Conservation (phyloP, 2,888 invertebrate genomes). For the Aspidiotus rigidus region DNA sequence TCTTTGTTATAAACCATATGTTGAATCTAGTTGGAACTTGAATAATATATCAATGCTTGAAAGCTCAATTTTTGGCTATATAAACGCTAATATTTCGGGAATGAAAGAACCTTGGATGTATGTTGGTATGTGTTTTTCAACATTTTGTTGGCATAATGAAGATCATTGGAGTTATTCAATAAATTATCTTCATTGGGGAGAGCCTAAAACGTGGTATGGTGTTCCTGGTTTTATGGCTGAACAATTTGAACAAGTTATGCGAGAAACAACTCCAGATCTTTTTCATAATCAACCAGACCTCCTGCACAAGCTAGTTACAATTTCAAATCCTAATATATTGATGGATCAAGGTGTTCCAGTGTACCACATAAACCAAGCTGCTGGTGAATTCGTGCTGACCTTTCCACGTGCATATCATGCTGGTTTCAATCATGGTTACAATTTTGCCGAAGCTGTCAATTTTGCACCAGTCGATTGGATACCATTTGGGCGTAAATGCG, state of each 20-base stretch:
- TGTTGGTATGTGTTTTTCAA: slow-evolving; percentile 99
- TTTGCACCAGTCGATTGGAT: slow-evolving; percentile 99
- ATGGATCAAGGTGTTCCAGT: slow-evolving; percentile 63
- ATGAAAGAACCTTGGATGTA: slow-evolving; percentile 96
- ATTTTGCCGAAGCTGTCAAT: slow-evolving; percentile 99
- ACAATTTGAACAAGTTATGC: slow-evolving; percentile 90
- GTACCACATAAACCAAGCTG: slow-evolving; percentile 82
- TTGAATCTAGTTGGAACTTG: slow-evolving; percentile 91
- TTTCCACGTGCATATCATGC: slow-evolving; percentile 99
- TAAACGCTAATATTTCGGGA: slow-evolving; percentile 95
- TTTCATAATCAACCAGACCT: slow-evolving; percentile 94
- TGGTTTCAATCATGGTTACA: slow-evolving; percentile 98
- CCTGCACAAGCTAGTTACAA: slow-evolving; percentile 94
- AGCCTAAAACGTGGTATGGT: slow-evolving; percentile 97
- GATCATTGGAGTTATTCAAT: slow-evolving; percentile 99
- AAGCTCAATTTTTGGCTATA: slow-evolving; percentile 87
- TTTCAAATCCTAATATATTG: slow-evolving; percentile 94
- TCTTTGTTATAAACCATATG: slow-evolving; percentile 50
- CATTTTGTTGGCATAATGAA: slow-evolving; percentile 99
- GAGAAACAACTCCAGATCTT: slow-evolving; percentile 89
- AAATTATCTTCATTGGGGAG: slow-evolving; percentile 99
- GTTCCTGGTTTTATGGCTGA: slow-evolving; percentile 89
- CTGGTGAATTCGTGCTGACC: slow-evolving; percentile 98
- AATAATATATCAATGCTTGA: slow-evolving; percentile 94
- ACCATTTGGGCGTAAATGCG: slow-evolving; percentile 85